Base-by-base conservation (phyloP, 2,888 invertebrate species). In the Drosophila anomelani region DNA sequence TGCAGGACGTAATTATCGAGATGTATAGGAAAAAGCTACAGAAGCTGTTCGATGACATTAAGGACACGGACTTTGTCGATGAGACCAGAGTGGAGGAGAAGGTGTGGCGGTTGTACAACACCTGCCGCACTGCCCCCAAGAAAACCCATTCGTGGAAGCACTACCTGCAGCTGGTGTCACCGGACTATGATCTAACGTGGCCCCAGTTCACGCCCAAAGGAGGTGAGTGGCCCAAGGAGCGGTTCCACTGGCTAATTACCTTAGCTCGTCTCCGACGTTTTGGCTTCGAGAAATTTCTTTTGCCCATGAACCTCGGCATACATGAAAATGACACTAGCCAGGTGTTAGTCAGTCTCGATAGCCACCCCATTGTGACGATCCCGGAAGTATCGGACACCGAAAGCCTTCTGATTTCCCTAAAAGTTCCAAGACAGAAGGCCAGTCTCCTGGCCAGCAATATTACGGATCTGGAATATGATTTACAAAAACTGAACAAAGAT, bases 221-320 rank as follows among this genome's bases (percentile, higher is more conserved):
- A 15, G 44, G 4, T 44, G 15, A 23, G 23, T 44, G 57, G 57
- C 57, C 57, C n/a, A 23, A 46, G 13, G 34, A 57, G 15, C 13
- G 44, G 8, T 57, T 57, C n/a, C 15, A 57, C 1, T 57, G 57
- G 57, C 15, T 34, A 23, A 34, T 32, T n/a, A 34, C 57, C 8
- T 23, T 57, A 23, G 57, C n/a, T 10, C 13, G 34, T n/a, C 23
- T 57, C 3, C 57, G 47, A n/a, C 32, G 57, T 20, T 57, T 46
- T 23, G 57, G 34, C 44, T 15, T 23, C 15, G 0, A 13, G 15
- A 13, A 13, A 1, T 44, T 44, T 15, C 4, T 44, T 7, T 3
- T 44, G 8, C 44, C 44, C 46, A 12, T 44, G 13, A 46, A 34
- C 1, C 12, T 49, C 12, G 1, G 6, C 13, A 15, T 26, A 4